phyloP scores from a whole-genome alignment of 1,140 invertebrate species.

The Apis cerana region DNA sequence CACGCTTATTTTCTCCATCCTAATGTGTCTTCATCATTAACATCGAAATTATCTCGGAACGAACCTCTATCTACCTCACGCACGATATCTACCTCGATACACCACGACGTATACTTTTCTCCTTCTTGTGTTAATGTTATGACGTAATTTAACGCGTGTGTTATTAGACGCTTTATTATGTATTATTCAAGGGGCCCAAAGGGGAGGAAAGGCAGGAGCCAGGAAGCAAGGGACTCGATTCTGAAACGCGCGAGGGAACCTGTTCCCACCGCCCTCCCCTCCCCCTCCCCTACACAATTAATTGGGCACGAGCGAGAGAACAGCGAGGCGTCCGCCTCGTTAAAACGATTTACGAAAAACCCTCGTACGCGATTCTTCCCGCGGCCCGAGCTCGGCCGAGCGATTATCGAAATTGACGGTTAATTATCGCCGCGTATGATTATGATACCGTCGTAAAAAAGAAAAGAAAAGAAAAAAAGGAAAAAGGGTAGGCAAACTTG shows the following conservation, averaged over 20 bases:
- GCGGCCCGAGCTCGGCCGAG: too few relatives aligned
- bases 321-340: background rate
- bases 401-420: background rate
- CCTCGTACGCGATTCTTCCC: background rate
- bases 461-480: too few relatives aligned
- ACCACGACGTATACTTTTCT: background rate
- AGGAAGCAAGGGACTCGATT: too few relatives aligned
- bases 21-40: background rate
- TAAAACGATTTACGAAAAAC: conserved; percentile 5
- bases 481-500: too few relatives aligned
- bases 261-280: background rate
- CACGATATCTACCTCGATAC: background rate
- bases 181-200: conserved; percentile 22
- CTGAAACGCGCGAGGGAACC: conserved; percentile 5
- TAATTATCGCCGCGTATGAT: background rate
- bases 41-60: background rate
- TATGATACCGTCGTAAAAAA: background rate
- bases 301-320: conserved; percentile 21
- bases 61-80: background rate
- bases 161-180: conserved; percentile 18
- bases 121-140: background rate
- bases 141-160: conserved; percentile 13
- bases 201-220: background rate
- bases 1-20: too few relatives aligned
- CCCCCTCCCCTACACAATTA: background rate